Conservation (phyloP, 1,140 invertebrate genomes). For the Helicoverpa zea region DNA sequence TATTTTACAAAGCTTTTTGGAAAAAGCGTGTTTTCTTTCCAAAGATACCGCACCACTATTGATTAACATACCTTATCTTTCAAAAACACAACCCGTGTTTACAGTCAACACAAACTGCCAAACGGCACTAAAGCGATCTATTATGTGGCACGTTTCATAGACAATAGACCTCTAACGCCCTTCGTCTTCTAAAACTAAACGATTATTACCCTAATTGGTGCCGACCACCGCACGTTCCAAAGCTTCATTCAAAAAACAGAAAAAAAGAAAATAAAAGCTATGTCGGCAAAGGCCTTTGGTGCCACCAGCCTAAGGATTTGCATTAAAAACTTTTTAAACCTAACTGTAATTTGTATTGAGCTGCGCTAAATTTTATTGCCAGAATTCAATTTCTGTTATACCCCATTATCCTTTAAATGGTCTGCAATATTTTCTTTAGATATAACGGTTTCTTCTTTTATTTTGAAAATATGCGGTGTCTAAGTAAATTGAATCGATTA, state of each 20-base stretch:
- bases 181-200: slow-evolving; percentile 11
- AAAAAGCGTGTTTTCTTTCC: too few species aligned
- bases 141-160: neutral
- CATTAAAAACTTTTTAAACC: slow-evolving; percentile 43
- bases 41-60: too few species aligned
- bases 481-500: slow-evolving; percentile 41
- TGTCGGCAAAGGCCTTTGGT: slow-evolving; percentile 36
- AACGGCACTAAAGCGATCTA: too few species aligned
- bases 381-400: slow-evolving; percentile 25
- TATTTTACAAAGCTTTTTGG: too few species aligned
- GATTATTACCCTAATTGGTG: neutral
- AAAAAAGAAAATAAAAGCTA: neutral
- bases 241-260: neutral
- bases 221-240: neutral
- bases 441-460: slow-evolving; percentile 14
- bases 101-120: too few species aligned
- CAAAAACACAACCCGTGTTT: neutral
- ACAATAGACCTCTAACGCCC: slow-evolving; percentile 2
- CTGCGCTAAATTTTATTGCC: slow-evolving; percentile 53
- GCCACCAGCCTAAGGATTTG: slow-evolving; percentile 34
- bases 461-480: slow-evolving; percentile 3
- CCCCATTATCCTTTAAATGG: slow-evolving; percentile 16
- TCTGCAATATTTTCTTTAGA: slow-evolving; percentile 25
- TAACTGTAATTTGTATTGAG: slow-evolving; percentile 49
- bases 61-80: neutral